A percentile compares a stretch with the other conserved stretches of the same genome.
Conservation (phyloP, 2,113 vertebrate species). For the Gymnobelideus leadbeateri region DNA sequence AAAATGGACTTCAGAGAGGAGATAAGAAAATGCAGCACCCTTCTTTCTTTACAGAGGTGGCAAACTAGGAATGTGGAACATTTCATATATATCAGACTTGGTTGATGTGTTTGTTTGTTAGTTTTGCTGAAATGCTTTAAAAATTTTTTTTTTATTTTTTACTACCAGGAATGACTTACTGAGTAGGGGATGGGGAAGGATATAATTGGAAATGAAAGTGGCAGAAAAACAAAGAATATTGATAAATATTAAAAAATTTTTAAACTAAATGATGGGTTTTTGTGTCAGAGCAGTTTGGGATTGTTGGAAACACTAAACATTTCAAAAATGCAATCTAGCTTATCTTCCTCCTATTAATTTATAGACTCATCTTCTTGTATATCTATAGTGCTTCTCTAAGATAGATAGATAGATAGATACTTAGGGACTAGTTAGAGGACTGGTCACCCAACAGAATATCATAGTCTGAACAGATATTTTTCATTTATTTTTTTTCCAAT, state of each 20-base stretch:
- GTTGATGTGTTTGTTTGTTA: not conserved
- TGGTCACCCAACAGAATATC: not conserved
- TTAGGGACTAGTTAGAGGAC: not conserved
- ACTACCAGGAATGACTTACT: not conserved
- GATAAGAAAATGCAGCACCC: not conserved
- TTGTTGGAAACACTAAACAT: not conserved
- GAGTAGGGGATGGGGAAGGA: not conserved
- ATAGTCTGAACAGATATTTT: not conserved
- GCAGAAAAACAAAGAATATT: not conserved
- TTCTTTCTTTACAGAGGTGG: not conserved
- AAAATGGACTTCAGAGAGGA: not conserved
- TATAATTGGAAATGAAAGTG: not conserved
- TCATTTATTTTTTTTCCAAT: not conserved
- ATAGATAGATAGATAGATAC: not conserved
- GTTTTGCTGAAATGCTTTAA: not conserved
- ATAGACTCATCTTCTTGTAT: not conserved
- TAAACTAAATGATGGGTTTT: not conserved
- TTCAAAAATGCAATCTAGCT: not conserved
- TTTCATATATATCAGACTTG: not conserved
- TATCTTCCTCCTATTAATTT: not conserved
- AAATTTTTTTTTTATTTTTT: not conserved
- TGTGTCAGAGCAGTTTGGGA: not conserved
- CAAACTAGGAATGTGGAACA: not conserved
- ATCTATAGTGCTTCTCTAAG: not conserved
- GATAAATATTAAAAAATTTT: not conserved